Evolutionary conservation across 1,140 invertebrate genomes (phyloP), one percentile per base, ranked within the genome.

Genomic region (Caenorhabditis brenneri): DNA sequence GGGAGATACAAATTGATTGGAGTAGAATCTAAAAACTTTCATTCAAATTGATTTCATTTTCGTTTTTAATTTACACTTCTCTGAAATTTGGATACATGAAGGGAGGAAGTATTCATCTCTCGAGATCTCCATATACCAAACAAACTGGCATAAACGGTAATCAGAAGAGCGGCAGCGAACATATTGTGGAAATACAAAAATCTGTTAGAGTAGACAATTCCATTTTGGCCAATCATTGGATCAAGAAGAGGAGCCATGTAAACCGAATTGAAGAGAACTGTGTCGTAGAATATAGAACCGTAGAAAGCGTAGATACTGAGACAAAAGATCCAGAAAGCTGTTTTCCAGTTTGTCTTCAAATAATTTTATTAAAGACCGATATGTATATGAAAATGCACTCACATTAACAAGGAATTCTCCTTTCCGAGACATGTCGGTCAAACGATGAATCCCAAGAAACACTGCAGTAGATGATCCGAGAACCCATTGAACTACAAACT

Each of bases 181-280:
- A 65, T 65, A 19, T 65, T 65, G 19, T 65, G 58, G 31, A 65
- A 65, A 36, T 65, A 65, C 2, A 65, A 31, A 36, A 65, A 65
- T 5, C 19, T 65, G n/a, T 65, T 65, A 3, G 58, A 65, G 36
- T 65, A 65, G 3, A 65, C 16, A 19, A 65, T 36, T 36, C 58
- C 58, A 19, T 65, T 3, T 5, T 65, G 12, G 33, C 58, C 58
- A 65, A 33, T 65, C 58, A 65, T 65, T 33, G 58, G 58, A 36
- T 65, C 31, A 24, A 65, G 31, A 33, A 65, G 29, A 7, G 58
- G 58, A 2, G 58, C 58, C 58, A 65, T 65, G 31, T 65, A 65
- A 2, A 19, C 29, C 7, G 58, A 65, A 24, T 65, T 65, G 31
- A 65, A 65, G 15, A 65, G 31, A 65, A 65, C 31, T 16, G 58